Base-by-base conservation (phyloP, 2,113 vertebrate species). In the Microcebus ravelobensis region DNA sequence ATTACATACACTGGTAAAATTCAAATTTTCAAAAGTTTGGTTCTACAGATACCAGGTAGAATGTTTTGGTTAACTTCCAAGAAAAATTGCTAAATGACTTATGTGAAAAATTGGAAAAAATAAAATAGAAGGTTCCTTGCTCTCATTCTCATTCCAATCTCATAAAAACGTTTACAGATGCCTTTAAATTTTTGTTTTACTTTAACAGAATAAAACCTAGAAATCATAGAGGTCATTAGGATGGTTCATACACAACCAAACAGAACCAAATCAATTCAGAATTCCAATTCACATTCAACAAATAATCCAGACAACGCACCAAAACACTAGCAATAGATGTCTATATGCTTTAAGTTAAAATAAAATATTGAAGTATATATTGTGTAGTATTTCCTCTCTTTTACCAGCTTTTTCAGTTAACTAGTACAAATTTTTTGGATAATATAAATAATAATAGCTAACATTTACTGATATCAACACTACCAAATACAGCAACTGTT, bases 241-340 rank as follows among this genome's bases (percentile, higher is more conserved):
- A 77, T 39, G 10, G 3, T 48, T 93, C 73, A 93, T 21, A 55
- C 8, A 89, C 71, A 93, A 42, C n/a, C 29, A 81, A 92, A 90
- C 36, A n/a, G 70, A 74, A 93, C 2, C 65, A 82, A 94, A 93
- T 87, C 83, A 65, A 25, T 61, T 86, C 20, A 89, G 82, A 94
- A 89, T 7, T 93, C 12, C 25, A 81, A 25, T 21, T 88, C 57
- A 88, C 13, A 36, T 77, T 95, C 23, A 91, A 73, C 6, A 81
- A 86, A 93, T 50, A 2, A 21, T 82, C n/a, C 17, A 68, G 80
- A 48, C 12, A 27, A 21, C 55, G 34, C 18, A 67, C 67, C 36
- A 65, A 65, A 91, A 67, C 31, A 89, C 15, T 36, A 65, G 9
- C 61, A 73, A 68, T 81, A 29, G 52, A 34, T 39, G 2, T 29